These are phyloP conservation scores for Oostethus manadensis DNA, from an alignment of 2,113 vertebrate genomes.

Conservation along the genomic window DNA sequence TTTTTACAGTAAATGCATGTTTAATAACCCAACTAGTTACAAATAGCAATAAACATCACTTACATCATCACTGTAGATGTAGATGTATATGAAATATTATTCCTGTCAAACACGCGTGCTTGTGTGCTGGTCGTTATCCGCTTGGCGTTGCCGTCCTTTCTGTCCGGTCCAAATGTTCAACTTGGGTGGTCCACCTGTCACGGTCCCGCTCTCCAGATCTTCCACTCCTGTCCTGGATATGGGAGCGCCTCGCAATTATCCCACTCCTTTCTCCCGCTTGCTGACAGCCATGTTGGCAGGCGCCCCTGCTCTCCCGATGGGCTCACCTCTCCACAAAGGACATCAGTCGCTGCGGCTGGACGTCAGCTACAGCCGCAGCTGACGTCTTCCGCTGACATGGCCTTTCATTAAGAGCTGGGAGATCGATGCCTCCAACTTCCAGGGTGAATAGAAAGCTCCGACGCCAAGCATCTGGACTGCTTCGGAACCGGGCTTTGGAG, in stretches of 20 bases:
- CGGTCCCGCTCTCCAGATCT: slow-evolving; percentile 44
- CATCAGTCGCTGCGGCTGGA: slow-evolving; percentile 57
- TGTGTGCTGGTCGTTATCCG: slow-evolving; percentile 19
- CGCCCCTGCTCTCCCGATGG: slow-evolving; percentile 54
- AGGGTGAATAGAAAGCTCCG: too few species aligned
- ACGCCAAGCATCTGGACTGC: too few species aligned
- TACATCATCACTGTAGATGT: too few species aligned
- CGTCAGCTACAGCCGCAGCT: slow-evolving; percentile 49
- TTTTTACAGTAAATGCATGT: too few species aligned
- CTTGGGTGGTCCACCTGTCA: slow-evolving; percentile 51
- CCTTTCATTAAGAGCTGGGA: slow-evolving; percentile 53
- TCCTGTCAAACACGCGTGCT: too few species aligned
- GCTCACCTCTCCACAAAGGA: slow-evolving; percentile 56
- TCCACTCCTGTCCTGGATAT: slow-evolving; percentile 44
- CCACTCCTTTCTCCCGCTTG: slow-evolving; percentile 45
- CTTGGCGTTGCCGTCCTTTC: slow-evolving; percentile 25
- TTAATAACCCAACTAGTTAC: too few species aligned
- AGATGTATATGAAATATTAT: too few species aligned
- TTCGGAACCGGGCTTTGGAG: too few species aligned
- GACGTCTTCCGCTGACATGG: slow-evolving; percentile 51
- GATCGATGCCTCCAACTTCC: slow-evolving; percentile 20
- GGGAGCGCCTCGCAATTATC: slow-evolving; percentile 66
- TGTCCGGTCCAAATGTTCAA: slow-evolving; percentile 14
- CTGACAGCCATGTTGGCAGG: slow-evolving; percentile 72
- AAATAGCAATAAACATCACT: too few species aligned